Conservation (phyloP, 2,888 invertebrate genomes). For the Coelopa pilipes region DNA sequence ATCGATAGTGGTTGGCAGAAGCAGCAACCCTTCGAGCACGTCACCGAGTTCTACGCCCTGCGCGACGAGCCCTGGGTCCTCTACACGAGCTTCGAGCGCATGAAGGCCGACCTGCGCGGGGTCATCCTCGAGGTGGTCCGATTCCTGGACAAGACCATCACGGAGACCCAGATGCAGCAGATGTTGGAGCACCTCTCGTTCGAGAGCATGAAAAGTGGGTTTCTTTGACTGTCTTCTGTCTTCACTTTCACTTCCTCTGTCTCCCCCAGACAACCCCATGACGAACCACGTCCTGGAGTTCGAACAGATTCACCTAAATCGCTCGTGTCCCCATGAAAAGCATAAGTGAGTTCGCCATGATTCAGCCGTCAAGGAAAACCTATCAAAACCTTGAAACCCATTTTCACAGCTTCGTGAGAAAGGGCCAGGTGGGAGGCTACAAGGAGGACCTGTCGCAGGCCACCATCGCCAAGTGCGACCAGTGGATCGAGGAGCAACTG, state of each 20-base stretch:
- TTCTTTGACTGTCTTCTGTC: not conserved
- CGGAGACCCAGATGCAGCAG: conserved; percentile 41
- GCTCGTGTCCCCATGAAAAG: conserved; percentile 28
- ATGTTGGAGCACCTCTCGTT: conserved; percentile 50
- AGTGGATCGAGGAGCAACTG: conserved; percentile 41
- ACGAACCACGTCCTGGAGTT: conserved; percentile 53
- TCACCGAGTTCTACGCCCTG: conserved; percentile 46
- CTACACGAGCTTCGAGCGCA: conserved; percentile 48
- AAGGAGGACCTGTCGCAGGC: conserved; percentile 42
- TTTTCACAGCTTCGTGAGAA: conserved; percentile 44
- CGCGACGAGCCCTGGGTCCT: conserved; percentile 47
- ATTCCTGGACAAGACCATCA: conserved; percentile 45
- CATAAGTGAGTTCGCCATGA: conserved; percentile 38
- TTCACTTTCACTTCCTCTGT: not conserved
- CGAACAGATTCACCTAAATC: conserved; percentile 12
- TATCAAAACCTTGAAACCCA: too few relatives aligned
- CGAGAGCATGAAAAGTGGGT: conserved; percentile 50
- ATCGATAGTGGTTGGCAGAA: conserved; percentile 26
- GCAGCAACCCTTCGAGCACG: conserved; percentile 41
- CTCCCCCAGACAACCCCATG: conserved; percentile 50
- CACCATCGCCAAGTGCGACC: conserved; percentile 39
- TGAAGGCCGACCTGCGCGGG: conserved; percentile 46
- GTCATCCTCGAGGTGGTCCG: conserved; percentile 44
- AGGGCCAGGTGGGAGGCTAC: conserved; percentile 44
- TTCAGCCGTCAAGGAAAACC: not conserved